These are phyloP conservation scores for Coremacera marginata DNA, from an alignment of 2,888 invertebrate species.

Conservation along the genomic window DNA sequence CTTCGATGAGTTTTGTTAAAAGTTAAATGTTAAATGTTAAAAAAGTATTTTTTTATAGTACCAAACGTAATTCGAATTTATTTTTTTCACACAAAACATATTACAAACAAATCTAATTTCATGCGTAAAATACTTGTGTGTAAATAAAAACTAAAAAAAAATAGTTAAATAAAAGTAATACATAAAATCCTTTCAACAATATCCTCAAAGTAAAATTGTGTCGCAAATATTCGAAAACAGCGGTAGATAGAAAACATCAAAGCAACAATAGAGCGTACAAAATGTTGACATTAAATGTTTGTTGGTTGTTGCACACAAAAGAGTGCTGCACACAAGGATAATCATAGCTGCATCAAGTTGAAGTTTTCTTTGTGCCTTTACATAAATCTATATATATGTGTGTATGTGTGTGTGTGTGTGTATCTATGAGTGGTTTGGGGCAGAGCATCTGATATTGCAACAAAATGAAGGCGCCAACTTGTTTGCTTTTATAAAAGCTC, in stretches of 20 bases:
- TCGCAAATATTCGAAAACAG: neutral
- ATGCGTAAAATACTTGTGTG: no score
- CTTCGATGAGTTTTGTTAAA: no score
- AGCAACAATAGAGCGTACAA: neutral
- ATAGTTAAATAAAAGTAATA: no score
- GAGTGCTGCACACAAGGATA: neutral
- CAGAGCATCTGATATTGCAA: neutral
- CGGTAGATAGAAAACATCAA: neutral
- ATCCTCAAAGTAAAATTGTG: no score
- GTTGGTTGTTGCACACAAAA: neutral
- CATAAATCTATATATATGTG: neutral
- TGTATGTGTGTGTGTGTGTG: neutral
- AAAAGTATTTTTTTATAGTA: no score
- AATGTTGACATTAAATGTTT: constrained; percentile 30
- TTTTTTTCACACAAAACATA: no score
- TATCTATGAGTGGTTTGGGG: neutral
- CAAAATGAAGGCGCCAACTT: constrained; percentile 15
- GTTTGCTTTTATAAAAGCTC: constrained; percentile 19
- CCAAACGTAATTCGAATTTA: no score
- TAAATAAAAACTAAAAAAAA: no score
- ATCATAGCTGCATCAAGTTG: neutral
- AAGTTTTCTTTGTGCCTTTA: neutral
- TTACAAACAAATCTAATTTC: no score
- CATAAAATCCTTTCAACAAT: no score
- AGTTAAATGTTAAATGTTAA: no score